These are phyloP conservation scores for Lasioglossum leucozonium DNA, from an alignment of 2,888 invertebrate genomes.

Conservation along the genomic window DNA sequence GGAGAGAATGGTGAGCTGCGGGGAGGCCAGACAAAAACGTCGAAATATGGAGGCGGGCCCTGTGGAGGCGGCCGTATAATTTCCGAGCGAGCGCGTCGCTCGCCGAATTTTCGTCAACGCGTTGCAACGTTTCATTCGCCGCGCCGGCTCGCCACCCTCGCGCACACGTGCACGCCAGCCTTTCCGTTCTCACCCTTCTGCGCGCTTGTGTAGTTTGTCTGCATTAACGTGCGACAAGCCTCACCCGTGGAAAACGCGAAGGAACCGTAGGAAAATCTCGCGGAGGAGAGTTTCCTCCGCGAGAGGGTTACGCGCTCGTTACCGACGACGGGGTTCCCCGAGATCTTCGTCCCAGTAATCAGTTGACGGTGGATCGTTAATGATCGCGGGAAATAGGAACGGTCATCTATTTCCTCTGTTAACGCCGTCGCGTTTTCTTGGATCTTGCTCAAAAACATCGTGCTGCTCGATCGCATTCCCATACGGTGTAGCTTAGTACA, in stretches of 20 bases:
- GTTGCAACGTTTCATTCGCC: constrained; percentile 63
- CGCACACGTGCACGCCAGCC: neutral
- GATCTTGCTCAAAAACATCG: too few relatives aligned
- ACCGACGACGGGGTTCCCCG: neutral
- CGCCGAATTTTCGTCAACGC: constrained; percentile 67
- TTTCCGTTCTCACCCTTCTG: constrained; percentile 40
- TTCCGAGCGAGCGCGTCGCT: constrained; percentile 72
- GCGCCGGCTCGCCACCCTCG: constrained; percentile 34
- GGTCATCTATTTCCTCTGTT: too few relatives aligned
- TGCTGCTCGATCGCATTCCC: too few relatives aligned
- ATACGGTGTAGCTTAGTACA: too few relatives aligned
- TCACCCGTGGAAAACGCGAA: constrained; percentile 27
- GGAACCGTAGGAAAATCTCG: constrained; percentile 21
- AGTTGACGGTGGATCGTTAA: too few relatives aligned
- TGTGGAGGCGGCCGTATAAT: constrained; percentile 71
- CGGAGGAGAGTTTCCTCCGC: neutral
- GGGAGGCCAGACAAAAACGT: constrained; percentile 52
- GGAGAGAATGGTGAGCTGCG: neutral
- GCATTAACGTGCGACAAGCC: constrained; percentile 51
- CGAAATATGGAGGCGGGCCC: constrained; percentile 59
- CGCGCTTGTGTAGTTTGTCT: constrained; percentile 70
- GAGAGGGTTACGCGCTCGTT: neutral
- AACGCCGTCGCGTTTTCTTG: too few relatives aligned
- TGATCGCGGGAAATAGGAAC: too few relatives aligned
- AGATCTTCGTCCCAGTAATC: too few relatives aligned